Base-by-base conservation (phyloP, 2,113 vertebrate genomes). In the Epinephelus fuscoguttatus region DNA sequence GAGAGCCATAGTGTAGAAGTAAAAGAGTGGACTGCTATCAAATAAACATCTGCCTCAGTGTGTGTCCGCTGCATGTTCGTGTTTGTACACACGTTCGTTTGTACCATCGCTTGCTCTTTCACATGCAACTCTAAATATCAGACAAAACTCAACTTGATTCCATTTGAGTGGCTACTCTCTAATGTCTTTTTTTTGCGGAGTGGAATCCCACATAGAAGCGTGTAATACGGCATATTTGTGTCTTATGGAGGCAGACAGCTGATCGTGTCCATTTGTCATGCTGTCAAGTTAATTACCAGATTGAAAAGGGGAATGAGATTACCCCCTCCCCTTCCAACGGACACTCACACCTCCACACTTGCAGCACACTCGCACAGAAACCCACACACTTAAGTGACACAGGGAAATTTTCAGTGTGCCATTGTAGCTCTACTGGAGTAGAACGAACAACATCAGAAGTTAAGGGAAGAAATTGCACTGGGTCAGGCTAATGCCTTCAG, bases 281-380 rank as follows among this genome's bases (percentile, higher is more conserved):
- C 95, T 95, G 95, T 95, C 95, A 95, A 93, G 93, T 92, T 95
- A 95, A 95, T 96, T 95, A 95, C 91, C 84, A 92, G 93, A 95
- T 93, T 93, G 90, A 92, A 94, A 93, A 93, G 90, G 89, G 87
- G 88, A 95, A 95, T 94, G 91, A 93, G 93, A 94, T 95, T 95
- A 93, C 77, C 49, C 57, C 68, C 25, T 73, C 81, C 84, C 76
- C 70, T 81, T 88, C 89, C 85, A 89, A 94, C 87, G 93, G 90
- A 92, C 89, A 93, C 87, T 89, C 42, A 75, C 88, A 88, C 88
- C 79, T 82, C 85, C 61, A 71, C 78, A 81, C 75, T 73, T 30
- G 74, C 60, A 82, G 68, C 63, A 84, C 77, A 76, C 64, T 17
- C 23, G 23, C 15, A 72, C 55, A 27, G 25, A 53, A 30, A 53